These are phyloP conservation scores for Haliclona indistincta DNA, from an alignment of 37 sponge, comb jelly and placozoan species.

Conservation along the genomic window DNA sequence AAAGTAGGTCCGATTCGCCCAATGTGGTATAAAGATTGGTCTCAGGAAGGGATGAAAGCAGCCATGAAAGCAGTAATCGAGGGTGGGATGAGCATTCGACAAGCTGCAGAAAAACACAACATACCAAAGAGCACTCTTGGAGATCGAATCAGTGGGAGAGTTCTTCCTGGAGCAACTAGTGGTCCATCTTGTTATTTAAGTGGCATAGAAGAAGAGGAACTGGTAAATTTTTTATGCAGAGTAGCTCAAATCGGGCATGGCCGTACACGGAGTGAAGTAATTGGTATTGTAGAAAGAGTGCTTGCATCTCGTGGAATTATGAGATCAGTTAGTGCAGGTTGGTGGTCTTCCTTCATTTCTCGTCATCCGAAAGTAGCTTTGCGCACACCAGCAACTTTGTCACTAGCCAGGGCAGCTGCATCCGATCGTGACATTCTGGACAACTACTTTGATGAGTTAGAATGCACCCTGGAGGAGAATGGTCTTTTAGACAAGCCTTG, in stretches of 20 bases:
- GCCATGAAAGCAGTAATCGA: not conserved
- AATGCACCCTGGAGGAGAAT: slow-evolving; percentile 15
- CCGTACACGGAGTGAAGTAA: slow-evolving; percentile 13
- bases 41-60: not conserved
- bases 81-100: not conserved
- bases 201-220: slow-evolving; percentile 13
- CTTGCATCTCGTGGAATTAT: slow-evolving; percentile 1
- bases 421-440: not conserved
- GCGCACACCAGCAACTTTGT: slow-evolving; percentile 19
- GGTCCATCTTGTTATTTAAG: not conserved
- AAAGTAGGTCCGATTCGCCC: not conserved
- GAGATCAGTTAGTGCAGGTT: not conserved
- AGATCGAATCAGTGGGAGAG: slow-evolving; percentile 24
- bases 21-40: slow-evolving; percentile 8
- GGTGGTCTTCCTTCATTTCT: not conserved
- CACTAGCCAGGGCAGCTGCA: slow-evolving; percentile 2
- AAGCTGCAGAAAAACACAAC: slow-evolving; percentile 1
- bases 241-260: slow-evolving; percentile 6
- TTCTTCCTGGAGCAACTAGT: slow-evolving; percentile 14
- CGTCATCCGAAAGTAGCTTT: slow-evolving; percentile 10
- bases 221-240: slow-evolving; percentile 3
- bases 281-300: slow-evolving; percentile 7
- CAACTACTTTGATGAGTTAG: slow-evolving; percentile 21
- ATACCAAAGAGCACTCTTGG: slow-evolving; percentile 9
- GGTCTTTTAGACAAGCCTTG: slow-evolving; percentile 10